Evolutionary conservation across 2,797 vertebrate species (phyloP), one percentile per base, ranked within the genome.

Genomic region (Pipistrellus kuhlii): DNA sequence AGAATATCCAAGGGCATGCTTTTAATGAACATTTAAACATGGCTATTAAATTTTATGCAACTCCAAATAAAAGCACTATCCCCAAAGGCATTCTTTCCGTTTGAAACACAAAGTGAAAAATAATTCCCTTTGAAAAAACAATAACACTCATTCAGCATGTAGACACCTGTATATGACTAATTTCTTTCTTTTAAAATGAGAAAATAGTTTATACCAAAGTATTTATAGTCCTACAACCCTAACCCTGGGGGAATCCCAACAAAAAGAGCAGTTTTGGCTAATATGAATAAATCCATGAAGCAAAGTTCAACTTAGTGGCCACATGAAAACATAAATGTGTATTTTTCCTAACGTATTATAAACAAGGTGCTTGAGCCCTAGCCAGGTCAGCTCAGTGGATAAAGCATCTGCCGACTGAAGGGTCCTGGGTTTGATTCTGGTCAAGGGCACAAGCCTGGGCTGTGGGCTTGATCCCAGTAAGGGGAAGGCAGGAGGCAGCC

Each of bases 11-110:
- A 25, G 0, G 38, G 8, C 10, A 51, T 64, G 76, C 38, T 66
- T 93, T 90, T 83, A 92, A 90, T 78, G 35, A 88, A 46, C 2
- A 59, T 66, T 83, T 66, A 96, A 59, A 94, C 59, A 75, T 25
- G 32, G 25, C 5, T 80, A 41, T 94, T 95, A 85, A 86, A 48
- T 75, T 94, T 94, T 80, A 86, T 86, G 27, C 14, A 91, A 85
- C 15, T 85, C 25, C 35, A 95, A 93, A 95, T 93, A 59, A 94
- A 93, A 93, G 32, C 11, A 73, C 12, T 51, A 53, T 80, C n/a
- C 46, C 41, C 18, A 35, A 82, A 86, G 72, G 35, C 85, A 88
- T 86, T 88, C 32, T 86, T 72, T 83, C 46, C 59, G 68, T 23
- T 84, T 85, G 27, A 91, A 87, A 9, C 21, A 84, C 76, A 94